phyloP scores from a whole-genome alignment of 2,888 invertebrate species.

The Petrolisthes manimaculis region DNA sequence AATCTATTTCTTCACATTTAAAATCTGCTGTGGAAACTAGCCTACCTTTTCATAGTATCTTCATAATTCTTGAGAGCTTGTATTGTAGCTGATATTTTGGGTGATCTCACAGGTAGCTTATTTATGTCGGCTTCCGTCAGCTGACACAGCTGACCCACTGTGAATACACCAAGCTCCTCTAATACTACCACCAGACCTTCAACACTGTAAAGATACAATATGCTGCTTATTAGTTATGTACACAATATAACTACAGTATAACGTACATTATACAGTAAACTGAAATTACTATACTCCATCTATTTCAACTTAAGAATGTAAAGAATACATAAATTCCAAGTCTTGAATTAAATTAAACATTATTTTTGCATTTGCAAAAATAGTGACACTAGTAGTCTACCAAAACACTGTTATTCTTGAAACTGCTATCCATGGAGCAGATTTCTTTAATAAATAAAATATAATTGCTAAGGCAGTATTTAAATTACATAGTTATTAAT shows the following conservation, averaged over 20 bases:
- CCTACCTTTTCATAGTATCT: constrained; percentile 23
- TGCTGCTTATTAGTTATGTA: neutral
- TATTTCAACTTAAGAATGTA: no score
- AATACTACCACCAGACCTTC: constrained; percentile 28
- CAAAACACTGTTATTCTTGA: no score
- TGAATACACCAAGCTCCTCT: constrained; percentile 26
- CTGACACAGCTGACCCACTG: constrained; percentile 48
- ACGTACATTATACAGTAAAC: neutral
- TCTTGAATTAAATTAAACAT: no score
- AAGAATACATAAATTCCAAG: no score
- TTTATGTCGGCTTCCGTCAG: constrained; percentile 44
- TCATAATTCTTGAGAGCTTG: constrained; percentile 45
- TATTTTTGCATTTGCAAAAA: no score
- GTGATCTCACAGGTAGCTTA: constrained; percentile 41
- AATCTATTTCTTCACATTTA: no score
- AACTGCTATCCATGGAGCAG: no score
- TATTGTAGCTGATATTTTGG: constrained; percentile 28
- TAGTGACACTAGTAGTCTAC: no score
- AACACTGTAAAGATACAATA: constrained; percentile 23
- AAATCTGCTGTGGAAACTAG: neutral
- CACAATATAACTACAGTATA: no score
- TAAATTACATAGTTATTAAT: neutral
- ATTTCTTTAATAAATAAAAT: neutral
- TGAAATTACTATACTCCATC: neutral
- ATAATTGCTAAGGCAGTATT: neutral